Percentiles rank a stretch among this genome's conserved stretches.
Conservation (phyloP, 2,113 vertebrate species). For the Glaucidium brasilianum region DNA sequence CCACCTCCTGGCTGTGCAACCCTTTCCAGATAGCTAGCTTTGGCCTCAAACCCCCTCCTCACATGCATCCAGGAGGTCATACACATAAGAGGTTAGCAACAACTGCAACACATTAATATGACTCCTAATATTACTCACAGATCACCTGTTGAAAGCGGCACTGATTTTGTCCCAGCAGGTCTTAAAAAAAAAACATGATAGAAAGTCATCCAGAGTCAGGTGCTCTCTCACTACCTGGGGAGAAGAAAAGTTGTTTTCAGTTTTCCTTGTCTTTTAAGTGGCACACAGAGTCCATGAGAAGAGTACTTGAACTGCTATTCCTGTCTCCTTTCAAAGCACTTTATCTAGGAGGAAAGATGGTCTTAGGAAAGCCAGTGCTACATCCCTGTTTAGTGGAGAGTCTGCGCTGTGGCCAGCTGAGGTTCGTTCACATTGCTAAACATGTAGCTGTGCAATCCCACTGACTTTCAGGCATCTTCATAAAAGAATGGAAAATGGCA, state of each 20-base stretch:
- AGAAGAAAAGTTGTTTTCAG: background rate
- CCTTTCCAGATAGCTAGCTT: background rate
- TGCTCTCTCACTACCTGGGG: background rate
- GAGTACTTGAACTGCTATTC: background rate
- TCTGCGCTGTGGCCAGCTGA: accelerated
- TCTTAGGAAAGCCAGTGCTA: background rate
- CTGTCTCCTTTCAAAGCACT: background rate
- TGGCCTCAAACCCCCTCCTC: background rate
- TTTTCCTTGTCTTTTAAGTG: background rate
- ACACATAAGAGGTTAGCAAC: background rate
- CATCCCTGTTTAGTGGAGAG: accelerated
- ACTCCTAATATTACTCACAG: accelerated
- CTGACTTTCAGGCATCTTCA: background rate
- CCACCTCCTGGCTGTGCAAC: background rate
- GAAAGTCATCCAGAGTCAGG: background rate
- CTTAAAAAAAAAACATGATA: background rate
- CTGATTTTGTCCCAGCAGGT: background rate
- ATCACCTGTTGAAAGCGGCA: background rate
- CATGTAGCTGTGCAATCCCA: background rate
- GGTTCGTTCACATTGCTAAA: accelerated
- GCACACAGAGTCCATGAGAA: background rate
- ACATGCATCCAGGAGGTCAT: accelerated
- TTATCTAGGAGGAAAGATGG: background rate
- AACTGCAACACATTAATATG: accelerated
- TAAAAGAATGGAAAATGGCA: background rate